Conservation (phyloP, 2,888 invertebrate genomes). For the Agriopis aurantiaria region DNA sequence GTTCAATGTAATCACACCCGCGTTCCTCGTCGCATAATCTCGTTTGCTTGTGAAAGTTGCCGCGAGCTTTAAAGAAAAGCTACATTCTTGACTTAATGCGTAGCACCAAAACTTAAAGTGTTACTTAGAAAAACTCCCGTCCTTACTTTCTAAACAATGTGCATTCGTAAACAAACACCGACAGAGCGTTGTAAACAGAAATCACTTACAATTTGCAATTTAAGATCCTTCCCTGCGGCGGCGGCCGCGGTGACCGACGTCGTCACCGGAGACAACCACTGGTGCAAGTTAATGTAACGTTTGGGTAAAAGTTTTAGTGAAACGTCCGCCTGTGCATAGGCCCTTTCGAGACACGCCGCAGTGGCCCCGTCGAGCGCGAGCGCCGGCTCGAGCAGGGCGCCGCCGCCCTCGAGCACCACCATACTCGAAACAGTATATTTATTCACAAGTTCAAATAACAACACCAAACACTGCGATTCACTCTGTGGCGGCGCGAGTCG, state of each 20-base stretch:
- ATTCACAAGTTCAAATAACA: slow-evolving; percentile 63
- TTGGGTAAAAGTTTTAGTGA: slow-evolving; percentile 96
- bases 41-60: slow-evolving; percentile 10
- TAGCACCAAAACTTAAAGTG: neutral
- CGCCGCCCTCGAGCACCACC: slow-evolving; percentile 85
- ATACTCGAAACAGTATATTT: slow-evolving; percentile 62
- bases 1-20: slow-evolving; percentile 12
- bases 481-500: slow-evolving; percentile 54
- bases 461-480: slow-evolving; percentile 65
- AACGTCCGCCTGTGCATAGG: slow-evolving; percentile 93
- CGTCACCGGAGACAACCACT: slow-evolving; percentile 94
- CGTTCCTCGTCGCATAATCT: neutral
- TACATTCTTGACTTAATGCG: slow-evolving; percentile 1
- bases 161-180: slow-evolving; percentile 41
- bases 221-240: slow-evolving; percentile 91
- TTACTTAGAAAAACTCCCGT: slow-evolving; percentile 6
- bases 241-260: slow-evolving; percentile 79
- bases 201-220: slow-evolving; percentile 90
- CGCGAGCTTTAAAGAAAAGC: slow-evolving; percentile 16
- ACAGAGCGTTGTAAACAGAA: slow-evolving; percentile 26
- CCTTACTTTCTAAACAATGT: slow-evolving; percentile 37
- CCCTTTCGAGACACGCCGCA: slow-evolving; percentile 90
- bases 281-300: slow-evolving; percentile 95
- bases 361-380: slow-evolving; percentile 91
- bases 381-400: slow-evolving; percentile 85